Percentiles rank a stretch among this genome's conserved stretches.
Conservation (phyloP, 2,888 invertebrate genomes). For the Watsonalla binaria region DNA sequence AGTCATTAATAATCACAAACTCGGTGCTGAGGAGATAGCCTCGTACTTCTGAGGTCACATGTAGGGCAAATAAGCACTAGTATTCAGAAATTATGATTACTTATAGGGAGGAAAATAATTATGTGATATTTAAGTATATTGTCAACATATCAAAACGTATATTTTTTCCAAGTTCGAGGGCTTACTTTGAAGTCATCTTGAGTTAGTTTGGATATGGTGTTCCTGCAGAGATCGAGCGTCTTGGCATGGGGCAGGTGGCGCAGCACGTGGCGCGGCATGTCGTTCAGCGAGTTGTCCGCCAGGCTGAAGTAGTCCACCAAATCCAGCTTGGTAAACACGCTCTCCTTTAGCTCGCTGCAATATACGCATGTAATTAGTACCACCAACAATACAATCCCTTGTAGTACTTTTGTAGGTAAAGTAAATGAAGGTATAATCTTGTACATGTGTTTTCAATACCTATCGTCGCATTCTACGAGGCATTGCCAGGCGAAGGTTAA, state of each 20-base stretch:
- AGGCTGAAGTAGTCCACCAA: conserved; percentile 87
- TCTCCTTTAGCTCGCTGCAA: conserved; percentile 84
- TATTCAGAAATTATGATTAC: no score
- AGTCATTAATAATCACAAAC: no score
- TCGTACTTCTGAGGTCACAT: no score
- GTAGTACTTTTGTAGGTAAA: not conserved
- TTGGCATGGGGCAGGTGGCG: conserved; percentile 87
- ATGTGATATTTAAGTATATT: no score
- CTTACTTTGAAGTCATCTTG: conserved; percentile 87
- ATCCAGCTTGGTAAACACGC: conserved; percentile 86
- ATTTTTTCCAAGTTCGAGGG: not conserved
- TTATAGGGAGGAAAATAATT: no score
- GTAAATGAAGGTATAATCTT: not conserved
- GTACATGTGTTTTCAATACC: conserved; percentile 14
- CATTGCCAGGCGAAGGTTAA: conserved; percentile 37
- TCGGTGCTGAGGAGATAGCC: no score
- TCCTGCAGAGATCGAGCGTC: conserved; percentile 89
- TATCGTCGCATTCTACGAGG: conserved; percentile 11
- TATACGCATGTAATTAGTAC: conserved; percentile 1
- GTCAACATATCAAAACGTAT: not conserved
- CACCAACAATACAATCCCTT: not conserved
- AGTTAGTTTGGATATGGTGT: conserved; percentile 85
- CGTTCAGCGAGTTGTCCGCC: conserved; percentile 86
- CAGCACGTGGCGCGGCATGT: conserved; percentile 87
- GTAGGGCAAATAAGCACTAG: no score